Evolutionary conservation across 2,888 invertebrate genomes (phyloP).

Genomic region (Podotricha telesiphe): DNA sequence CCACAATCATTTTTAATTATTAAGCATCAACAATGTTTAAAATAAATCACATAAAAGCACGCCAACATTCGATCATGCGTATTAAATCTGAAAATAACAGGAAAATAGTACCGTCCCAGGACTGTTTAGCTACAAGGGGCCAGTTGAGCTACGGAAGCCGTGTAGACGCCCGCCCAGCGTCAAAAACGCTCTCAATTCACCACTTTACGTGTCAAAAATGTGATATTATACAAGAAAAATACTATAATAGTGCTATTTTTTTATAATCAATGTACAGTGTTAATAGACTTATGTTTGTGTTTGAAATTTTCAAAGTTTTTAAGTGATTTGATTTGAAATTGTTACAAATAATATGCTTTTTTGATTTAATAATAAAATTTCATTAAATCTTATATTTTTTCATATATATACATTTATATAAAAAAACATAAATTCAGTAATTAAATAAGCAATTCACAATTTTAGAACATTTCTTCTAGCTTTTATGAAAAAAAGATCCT

Average conservation of each 20-base stretch:
- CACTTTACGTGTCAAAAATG: background rate
- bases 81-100: conserved; percentile 18
- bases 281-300: background rate
- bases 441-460: background rate
- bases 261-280: background rate
- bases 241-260: background rate
- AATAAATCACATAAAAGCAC: conserved; percentile 11
- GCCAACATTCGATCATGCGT: conserved; percentile 16
- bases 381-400: too few relatives aligned
- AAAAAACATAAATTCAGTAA: background rate
- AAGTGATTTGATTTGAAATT: too few relatives aligned
- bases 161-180: conserved; percentile 43
- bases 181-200: background rate
- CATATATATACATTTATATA: background rate
- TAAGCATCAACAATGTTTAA: background rate
- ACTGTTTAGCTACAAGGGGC: conserved; percentile 29
- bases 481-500: background rate
- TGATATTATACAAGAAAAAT: conserved; percentile 12
- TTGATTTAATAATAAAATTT: too few relatives aligned
- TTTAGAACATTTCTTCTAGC: background rate
- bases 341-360: too few relatives aligned
- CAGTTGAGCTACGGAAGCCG: conserved; percentile 38
- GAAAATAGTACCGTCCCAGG: conserved; percentile 22
- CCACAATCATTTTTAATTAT: background rate
- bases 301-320: background rate